A percentile compares a stretch with the other conserved stretches of the same genome.
Conservation (phyloP, 2,888 invertebrate species). For the Pandemis corylana region DNA sequence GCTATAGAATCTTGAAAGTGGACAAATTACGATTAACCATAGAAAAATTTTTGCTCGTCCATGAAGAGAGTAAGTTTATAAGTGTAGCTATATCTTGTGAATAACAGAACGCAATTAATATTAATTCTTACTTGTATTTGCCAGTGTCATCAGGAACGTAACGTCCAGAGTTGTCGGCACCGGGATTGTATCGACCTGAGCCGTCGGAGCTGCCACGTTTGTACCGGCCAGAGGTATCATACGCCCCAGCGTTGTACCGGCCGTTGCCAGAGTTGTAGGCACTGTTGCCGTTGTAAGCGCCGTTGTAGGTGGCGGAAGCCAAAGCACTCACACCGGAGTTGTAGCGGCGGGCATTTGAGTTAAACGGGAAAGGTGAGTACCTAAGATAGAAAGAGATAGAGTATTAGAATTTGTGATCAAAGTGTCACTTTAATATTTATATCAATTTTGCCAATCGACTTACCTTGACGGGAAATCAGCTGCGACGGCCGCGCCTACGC, state of each 20-base stretch:
- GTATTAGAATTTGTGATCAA: background rate
- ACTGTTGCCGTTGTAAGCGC: slow-evolving; percentile 47
- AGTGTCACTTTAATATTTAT: background rate
- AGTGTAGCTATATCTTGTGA: background rate
- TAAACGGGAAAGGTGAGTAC: slow-evolving; percentile 53
- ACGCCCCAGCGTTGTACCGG: slow-evolving; percentile 42
- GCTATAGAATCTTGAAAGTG: no score
- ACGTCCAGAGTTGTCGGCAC: slow-evolving; percentile 57
- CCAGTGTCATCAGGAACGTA: slow-evolving; percentile 66
- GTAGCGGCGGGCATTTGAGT: slow-evolving; percentile 45
- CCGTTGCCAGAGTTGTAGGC: slow-evolving; percentile 47
- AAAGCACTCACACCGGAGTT: slow-evolving; percentile 50
- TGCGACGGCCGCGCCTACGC: slow-evolving; percentile 67
- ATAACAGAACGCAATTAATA: background rate
- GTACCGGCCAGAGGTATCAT: slow-evolving; percentile 58
- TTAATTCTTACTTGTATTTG: slow-evolving; percentile 69
- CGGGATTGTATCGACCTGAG: slow-evolving; percentile 53
- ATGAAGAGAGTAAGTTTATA: no score
- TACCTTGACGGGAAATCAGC: slow-evolving; percentile 59
- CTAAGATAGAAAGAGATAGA: slow-evolving; percentile 40
- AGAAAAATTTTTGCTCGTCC: no score
- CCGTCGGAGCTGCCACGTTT: slow-evolving; percentile 42
- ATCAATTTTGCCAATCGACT: slow-evolving; percentile 39
- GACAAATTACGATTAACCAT: no score
- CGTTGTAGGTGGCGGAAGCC: slow-evolving; percentile 49